Evolutionary conservation across 2,888 invertebrate species (phyloP).

Genomic region (Parascotia fuliginaria): DNA sequence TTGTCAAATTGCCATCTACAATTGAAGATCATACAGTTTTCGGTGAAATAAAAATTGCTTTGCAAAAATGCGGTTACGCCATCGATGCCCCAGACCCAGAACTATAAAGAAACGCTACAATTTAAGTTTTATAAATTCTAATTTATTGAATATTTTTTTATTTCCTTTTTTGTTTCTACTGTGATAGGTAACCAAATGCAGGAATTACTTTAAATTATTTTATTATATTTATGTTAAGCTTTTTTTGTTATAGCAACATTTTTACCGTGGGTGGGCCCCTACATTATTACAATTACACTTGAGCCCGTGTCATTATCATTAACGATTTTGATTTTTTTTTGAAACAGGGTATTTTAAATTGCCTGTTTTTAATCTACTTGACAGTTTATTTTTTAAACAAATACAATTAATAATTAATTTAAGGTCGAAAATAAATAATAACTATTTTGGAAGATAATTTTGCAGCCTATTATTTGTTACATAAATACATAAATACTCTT

Average conservation of each 20-base stretch:
- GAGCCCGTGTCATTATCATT: no score
- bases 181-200: background rate
- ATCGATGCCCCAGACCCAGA: conserved; percentile 89
- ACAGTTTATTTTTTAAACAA: no score
- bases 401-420: no score
- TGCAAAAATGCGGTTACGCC: conserved; percentile 92
- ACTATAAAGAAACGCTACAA: conserved; percentile 39
- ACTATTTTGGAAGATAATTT: no score
- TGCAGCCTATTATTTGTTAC: no score
- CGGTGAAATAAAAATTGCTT: conserved; percentile 89
- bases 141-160: conserved; percentile 14
- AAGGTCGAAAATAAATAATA: no score
- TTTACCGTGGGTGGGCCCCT: no score
- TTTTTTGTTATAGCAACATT: background rate
- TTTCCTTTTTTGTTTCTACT: background rate
- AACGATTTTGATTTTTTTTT: no score
- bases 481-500: no score
- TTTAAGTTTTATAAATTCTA: background rate
- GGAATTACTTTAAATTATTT: background rate
- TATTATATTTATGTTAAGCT: background rate
- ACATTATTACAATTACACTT: no score
- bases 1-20: conserved; percentile 92
- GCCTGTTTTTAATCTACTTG: no score
- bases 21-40: conserved; percentile 95
- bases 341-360: no score